Evolutionary conservation across 2,888 invertebrate genomes (phyloP).

Genomic region (Aphrophora alni): DNA sequence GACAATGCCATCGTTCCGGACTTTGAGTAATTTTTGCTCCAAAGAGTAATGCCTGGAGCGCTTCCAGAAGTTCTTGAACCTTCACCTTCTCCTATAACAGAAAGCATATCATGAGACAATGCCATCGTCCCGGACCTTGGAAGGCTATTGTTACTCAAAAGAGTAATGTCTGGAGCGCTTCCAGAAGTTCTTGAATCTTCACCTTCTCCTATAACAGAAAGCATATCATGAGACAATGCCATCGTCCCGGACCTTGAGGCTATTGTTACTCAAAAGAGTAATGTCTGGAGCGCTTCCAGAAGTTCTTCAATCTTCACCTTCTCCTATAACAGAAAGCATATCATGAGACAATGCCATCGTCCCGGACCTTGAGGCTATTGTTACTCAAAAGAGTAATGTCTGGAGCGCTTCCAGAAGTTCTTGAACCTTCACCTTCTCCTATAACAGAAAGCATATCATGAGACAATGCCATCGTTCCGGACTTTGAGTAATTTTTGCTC

Average conservation of each 20-base stretch:
- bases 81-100: conserved; percentile 54
- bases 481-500: conserved; percentile 90
- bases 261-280: conserved; percentile 87
- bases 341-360: conserved; percentile 39
- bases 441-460: conserved; percentile 50
- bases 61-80: conserved; percentile 87
- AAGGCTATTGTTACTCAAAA: conserved; percentile 81
- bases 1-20: conserved; percentile 31
- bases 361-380: conserved; percentile 64
- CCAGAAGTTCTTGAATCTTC: conserved; percentile 81
- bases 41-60: conserved; percentile 85
- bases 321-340: conserved; percentile 52
- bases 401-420: conserved; percentile 86
- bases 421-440: conserved; percentile 65
- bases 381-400: conserved; percentile 86
- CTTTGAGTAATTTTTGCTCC: conserved; percentile 75
- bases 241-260: conserved; percentile 53
- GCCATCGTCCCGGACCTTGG: too few relatives aligned
- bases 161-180: conserved; percentile 87
- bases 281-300: conserved; percentile 88
- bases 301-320: conserved; percentile 70
- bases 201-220: conserved; percentile 53
- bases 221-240: conserved; percentile 38
- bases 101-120: too few relatives aligned
- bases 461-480: too few relatives aligned